Evolutionary conservation across 2,888 invertebrate species (phyloP).

Genomic region (Tenthredo amoena): DNA sequence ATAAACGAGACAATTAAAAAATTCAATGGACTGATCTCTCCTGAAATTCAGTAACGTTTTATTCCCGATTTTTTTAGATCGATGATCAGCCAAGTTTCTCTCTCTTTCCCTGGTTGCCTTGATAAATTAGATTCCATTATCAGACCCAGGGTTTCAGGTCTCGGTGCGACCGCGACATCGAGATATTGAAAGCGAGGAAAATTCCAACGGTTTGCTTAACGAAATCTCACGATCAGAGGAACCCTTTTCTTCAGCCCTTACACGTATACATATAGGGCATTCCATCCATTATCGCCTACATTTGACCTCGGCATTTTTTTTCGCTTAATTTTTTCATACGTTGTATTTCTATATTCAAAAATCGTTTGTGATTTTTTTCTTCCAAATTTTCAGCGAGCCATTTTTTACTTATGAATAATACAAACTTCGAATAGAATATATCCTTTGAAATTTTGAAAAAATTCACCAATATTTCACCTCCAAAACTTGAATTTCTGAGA

Average conservation of each 20-base stretch:
- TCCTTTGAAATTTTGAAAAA: too few species aligned
- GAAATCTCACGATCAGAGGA: conserved; percentile 17
- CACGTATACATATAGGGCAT: neutral
- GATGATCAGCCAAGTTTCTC: neutral
- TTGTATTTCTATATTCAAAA: too few species aligned
- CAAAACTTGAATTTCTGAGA: too few species aligned
- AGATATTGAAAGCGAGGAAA: neutral
- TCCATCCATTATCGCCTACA: too few species aligned
- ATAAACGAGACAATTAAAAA: neutral
- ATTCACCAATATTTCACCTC: too few species aligned
- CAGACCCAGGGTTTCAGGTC: neutral
- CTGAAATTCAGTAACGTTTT: neutral
- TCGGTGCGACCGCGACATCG: neutral
- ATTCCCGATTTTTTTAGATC: neutral
- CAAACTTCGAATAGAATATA: too few species aligned
- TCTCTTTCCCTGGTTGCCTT: neutral
- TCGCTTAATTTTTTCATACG: too few species aligned
- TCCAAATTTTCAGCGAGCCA: too few species aligned
- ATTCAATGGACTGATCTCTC: neutral
- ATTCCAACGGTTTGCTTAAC: conserved; percentile 1
- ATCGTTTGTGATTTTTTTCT: too few species aligned
- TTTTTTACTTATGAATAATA: too few species aligned
- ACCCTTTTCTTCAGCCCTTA: conserved; percentile 25
- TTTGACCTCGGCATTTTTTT: too few species aligned
- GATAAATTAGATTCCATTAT: conserved; percentile 33